These are phyloP conservation scores for Drosophila mercatorum DNA, from an alignment of 2,888 invertebrate species.

Conservation along the genomic window DNA sequence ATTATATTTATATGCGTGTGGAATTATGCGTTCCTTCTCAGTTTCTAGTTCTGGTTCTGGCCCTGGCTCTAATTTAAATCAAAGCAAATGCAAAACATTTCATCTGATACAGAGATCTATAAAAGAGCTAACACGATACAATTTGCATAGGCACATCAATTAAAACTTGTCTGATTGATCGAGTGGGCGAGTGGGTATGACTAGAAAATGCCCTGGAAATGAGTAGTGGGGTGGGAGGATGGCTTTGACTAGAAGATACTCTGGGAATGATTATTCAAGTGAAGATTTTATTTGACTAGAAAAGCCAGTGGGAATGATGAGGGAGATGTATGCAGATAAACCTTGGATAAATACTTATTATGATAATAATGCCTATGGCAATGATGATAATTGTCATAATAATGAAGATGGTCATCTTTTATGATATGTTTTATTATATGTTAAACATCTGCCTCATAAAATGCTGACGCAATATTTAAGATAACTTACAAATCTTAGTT, in stretches of 20 bases:
- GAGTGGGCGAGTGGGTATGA: background rate
- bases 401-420: background rate
- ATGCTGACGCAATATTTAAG: background rate
- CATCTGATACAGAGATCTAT: slow-evolving; percentile 17
- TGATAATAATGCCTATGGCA: background rate
- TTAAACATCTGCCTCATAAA: background rate
- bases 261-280: background rate
- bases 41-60: background rate
- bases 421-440: background rate
- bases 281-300: no score
- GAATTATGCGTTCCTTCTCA: slow-evolving; percentile 11
- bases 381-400: background rate
- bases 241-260: background rate
- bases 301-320: background rate
- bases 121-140: slow-evolving; percentile 49
- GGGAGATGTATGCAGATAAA: background rate
- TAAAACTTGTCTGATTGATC: slow-evolving; percentile 7
- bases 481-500: background rate
- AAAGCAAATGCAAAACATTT: slow-evolving; percentile 26
- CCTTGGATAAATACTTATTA: no score
- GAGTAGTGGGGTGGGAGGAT: background rate
- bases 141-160: slow-evolving; percentile 57
- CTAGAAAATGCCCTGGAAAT: slow-evolving; percentile 13
- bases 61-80: slow-evolving; percentile 21
- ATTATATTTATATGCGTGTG: slow-evolving; percentile 28